Conservation (phyloP, 2,113 vertebrate genomes). For the Peromyscus californicus region DNA sequence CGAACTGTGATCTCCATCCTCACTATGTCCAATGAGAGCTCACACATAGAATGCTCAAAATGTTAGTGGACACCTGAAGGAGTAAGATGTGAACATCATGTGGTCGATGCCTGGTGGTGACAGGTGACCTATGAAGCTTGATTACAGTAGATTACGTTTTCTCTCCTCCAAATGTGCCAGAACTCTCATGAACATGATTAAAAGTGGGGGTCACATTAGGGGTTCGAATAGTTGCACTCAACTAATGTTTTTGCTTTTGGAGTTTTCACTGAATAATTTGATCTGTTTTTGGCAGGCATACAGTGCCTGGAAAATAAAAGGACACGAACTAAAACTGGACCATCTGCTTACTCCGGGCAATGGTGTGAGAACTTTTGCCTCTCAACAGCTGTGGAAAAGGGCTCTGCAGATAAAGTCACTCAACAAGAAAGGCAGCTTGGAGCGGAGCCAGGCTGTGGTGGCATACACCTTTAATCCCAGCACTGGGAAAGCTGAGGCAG, state of each 20-base stretch:
- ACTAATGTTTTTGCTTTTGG: background rate
- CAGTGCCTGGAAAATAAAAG: background rate
- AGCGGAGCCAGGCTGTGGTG: background rate
- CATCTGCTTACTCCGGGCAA: background rate
- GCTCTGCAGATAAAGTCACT: background rate
- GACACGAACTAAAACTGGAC: background rate
- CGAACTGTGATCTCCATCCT: background rate
- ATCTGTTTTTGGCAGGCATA: conserved; percentile 25
- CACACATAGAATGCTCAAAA: background rate
- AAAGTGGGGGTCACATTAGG: background rate
- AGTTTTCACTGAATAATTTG: background rate
- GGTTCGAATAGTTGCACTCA: background rate
- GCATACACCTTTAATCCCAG: too few species aligned
- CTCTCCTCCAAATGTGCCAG: background rate
- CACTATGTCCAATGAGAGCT: background rate
- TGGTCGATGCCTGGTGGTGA: background rate
- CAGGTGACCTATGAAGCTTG: background rate
- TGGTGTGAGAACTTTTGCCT: background rate
- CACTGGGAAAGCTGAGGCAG: too few species aligned
- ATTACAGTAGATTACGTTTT: background rate
- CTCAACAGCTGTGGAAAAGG: background rate
- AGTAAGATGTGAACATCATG: background rate
- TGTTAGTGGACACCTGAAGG: background rate
- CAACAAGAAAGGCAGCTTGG: background rate
- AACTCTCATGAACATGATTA: background rate